Conservation (phyloP, 2,113 vertebrate genomes). For the Ptyas mucosa region DNA sequence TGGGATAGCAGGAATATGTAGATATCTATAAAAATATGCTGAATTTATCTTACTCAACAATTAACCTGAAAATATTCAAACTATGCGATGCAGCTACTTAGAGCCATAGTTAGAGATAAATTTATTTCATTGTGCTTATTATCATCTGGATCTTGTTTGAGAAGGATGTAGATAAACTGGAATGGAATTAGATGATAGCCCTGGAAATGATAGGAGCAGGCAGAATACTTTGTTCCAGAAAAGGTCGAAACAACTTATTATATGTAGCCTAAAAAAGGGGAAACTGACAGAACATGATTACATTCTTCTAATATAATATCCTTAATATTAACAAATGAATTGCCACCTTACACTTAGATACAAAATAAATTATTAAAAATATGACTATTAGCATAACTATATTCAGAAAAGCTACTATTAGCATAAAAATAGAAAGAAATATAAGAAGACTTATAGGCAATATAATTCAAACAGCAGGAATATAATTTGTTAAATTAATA, state of each 20-base stretch:
- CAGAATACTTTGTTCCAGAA: not conserved
- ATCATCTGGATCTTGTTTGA: not conserved
- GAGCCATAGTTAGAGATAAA: not conserved
- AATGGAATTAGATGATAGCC: not conserved
- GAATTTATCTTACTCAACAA: not conserved
- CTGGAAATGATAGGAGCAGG: not conserved
- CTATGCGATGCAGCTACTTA: not conserved
- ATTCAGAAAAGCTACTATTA: slow-evolving; percentile 1
- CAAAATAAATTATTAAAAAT: not conserved
- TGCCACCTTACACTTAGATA: slow-evolving; percentile 1
- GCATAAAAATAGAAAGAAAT: slow-evolving; percentile 22
- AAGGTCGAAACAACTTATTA: not conserved
- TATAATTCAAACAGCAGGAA: slow-evolving; percentile 10
- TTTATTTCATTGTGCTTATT: not conserved
- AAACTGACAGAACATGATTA: not conserved
- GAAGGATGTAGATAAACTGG: not conserved
- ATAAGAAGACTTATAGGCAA: slow-evolving; percentile 6
- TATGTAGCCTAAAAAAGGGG: not conserved
- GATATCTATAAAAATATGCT: not conserved
- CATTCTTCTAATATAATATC: not conserved
- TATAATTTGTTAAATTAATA: slow-evolving; percentile 24
- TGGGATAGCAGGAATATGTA: not conserved
- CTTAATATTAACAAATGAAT: not conserved
- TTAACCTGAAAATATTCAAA: not conserved
- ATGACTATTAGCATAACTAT: not conserved